phyloP scores from a whole-genome alignment of 2,888 invertebrate species.

The Antheraea assamensis region DNA sequence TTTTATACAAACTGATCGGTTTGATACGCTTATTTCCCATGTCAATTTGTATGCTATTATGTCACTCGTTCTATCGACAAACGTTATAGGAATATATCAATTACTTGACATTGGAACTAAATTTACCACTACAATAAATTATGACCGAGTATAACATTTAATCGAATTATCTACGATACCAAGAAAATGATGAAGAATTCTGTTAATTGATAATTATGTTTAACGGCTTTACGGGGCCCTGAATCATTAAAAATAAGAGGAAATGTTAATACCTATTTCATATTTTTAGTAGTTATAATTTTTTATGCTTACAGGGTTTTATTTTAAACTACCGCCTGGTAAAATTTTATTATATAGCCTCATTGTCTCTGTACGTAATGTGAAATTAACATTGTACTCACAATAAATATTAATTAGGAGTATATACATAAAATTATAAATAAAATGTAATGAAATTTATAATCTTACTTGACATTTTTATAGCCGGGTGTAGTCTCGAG shows the following conservation, averaged over 20 bases:
- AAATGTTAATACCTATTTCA: not conserved
- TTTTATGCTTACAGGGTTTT: not conserved
- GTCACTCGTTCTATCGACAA: not conserved
- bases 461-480: slow-evolving; percentile 76
- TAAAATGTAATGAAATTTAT: not conserved
- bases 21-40: not conserved
- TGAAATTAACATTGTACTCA: not conserved
- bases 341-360: not conserved
- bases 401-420: not conserved
- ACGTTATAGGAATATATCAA: not conserved
- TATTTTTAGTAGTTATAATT: not conserved
- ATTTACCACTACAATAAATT: not conserved
- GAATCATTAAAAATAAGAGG: not conserved
- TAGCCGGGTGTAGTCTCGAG: slow-evolving; percentile 71
- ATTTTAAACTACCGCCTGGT: slow-evolving; percentile 11
- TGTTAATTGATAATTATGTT: not conserved
- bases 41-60: not conserved
- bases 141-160: not conserved
- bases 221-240: not conserved
- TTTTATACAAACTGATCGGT: not conserved
- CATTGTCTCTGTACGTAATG: not conserved
- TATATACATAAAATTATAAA: slow-evolving; percentile 3
- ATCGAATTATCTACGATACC: not conserved
- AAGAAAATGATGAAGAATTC: not conserved
- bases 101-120: not conserved